phyloP scores from a whole-genome alignment of 2,888 invertebrate genomes.

The Drosophila meridionalis region DNA sequence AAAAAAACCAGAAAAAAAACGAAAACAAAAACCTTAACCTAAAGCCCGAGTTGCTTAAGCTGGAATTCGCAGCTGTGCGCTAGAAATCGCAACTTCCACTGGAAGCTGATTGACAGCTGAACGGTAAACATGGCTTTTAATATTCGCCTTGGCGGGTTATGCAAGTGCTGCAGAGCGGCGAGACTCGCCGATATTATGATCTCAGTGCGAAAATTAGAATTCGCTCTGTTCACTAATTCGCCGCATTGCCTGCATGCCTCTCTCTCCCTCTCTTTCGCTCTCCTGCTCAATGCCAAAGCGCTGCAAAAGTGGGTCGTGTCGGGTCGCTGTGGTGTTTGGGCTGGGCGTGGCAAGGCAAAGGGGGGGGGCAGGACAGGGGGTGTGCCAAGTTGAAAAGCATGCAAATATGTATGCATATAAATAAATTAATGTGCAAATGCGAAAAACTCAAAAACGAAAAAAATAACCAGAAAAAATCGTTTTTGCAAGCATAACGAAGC shows the following conservation, averaged over 20 bases:
- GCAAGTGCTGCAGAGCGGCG: slow-evolving; percentile 29
- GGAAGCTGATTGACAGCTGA: slow-evolving; percentile 55
- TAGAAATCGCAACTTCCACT: slow-evolving; percentile 49
- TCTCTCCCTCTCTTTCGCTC: slow-evolving; percentile 11
- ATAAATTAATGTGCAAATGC: slow-evolving; percentile 79
- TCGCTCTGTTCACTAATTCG: slow-evolving; percentile 51
- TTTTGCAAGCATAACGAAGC: not conserved
- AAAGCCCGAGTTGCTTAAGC: slow-evolving; percentile 3
- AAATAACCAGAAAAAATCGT: slow-evolving; percentile 18
- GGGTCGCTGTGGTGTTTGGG: slow-evolving; percentile 42
- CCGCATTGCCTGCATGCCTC: slow-evolving; percentile 21
- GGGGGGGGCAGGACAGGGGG: slow-evolving; percentile 49
- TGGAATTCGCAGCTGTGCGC: slow-evolving; percentile 53
- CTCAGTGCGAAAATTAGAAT: slow-evolving; percentile 73
- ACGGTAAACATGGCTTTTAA: slow-evolving; percentile 62
- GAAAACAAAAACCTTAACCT: slow-evolving; percentile 6
- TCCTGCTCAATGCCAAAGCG: slow-evolving; percentile 64
- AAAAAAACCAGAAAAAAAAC: not conserved
- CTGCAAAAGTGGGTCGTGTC: slow-evolving; percentile 71
- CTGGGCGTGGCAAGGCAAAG: not conserved
- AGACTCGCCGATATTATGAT: slow-evolving; percentile 70
- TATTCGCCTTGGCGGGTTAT: slow-evolving; percentile 51
- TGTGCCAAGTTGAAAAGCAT: slow-evolving; percentile 74
- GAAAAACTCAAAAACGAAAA: slow-evolving; percentile 63
- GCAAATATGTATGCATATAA: slow-evolving; percentile 79